Conservation (phyloP, 2,797 vertebrate species). For the Malurus splendens region DNA sequence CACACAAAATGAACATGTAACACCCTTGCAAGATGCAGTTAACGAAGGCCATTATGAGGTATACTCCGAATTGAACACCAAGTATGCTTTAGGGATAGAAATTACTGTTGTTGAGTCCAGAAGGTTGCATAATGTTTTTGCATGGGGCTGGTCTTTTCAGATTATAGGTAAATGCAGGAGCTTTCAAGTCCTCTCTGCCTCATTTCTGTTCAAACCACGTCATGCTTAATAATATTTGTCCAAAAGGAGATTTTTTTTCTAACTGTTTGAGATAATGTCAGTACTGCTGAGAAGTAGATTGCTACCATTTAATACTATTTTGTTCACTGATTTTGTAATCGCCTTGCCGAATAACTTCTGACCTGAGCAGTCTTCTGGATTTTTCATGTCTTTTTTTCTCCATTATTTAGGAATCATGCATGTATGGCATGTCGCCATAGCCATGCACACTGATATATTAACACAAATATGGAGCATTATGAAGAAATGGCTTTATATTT, state of each 20-base stretch:
- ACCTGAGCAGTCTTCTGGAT: not conserved
- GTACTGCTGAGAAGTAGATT: not conserved
- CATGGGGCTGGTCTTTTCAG: not conserved
- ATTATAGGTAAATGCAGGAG: not conserved
- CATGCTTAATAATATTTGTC: not conserved
- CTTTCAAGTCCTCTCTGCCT: not conserved
- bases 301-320: not conserved
- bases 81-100: not conserved
- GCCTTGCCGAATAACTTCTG: not conserved
- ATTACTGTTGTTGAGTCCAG: not conserved
- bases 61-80: not conserved
- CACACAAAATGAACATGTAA: slow-evolving; percentile 61
- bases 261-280: not conserved
- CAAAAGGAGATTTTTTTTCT: not conserved
- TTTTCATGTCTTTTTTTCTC: not conserved
- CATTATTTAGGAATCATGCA: not conserved
- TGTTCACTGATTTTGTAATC: not conserved
- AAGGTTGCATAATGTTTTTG: not conserved
- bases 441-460: not conserved
- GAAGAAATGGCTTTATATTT: not conserved
- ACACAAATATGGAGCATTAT: not conserved
- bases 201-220: not conserved
- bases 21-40: slow-evolving; percentile 75
- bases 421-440: not conserved
- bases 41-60: slow-evolving; percentile 69